Base-by-base conservation (phyloP, 2,888 invertebrate genomes). In the Clanis bilineata region DNA sequence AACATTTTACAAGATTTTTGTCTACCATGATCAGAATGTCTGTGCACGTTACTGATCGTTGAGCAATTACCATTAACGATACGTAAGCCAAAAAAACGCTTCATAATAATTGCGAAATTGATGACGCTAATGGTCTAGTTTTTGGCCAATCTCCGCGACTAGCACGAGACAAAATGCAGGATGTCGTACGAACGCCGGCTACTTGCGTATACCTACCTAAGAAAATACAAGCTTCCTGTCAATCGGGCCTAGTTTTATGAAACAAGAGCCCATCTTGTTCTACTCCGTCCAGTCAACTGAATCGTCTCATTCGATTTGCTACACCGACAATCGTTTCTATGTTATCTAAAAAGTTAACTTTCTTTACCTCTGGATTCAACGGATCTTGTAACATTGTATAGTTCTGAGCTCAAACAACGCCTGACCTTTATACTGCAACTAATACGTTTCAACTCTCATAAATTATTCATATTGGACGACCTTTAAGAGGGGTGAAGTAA, bases 181-280 rank as follows among this genome's bases (percentile, higher is more conserved):
- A 83, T 74, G 73, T 82, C 73, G 75, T 75, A 79, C 76, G 74
- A 74, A 79, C 74, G 78, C 64, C 61, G 60, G 25, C 47, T 51
- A 21, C 38, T 51, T 18, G 39, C 51, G 39, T 18, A 39, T 18
- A 25, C 51, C 28, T 18, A 39, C 21, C 7, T 56, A 47, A 41
- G 23, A 60, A 47, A 58, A 23, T 58, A 72, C 76, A 75, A 67
- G 69, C 72, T 82, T 86, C 88, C 87, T 84, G 86, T 71, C 74
- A 72, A 71, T 70, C 71, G 71, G 74, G 76, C 72, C 78, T 76
- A 79, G 76, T 72, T 63, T 70, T 78, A 78, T 74, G 61, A 72
- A 71, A 74, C 67, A 67, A 82, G 83, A 85, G n/a, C n/a, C n/a
- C n/a, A n/a, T n/a, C n/a, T n/a, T n/a, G n/a, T n/a, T n/a, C n/a